Evolutionary conservation across 2,888 invertebrate species (phyloP), one percentile per base, ranked within the genome.

Genomic region (Mimumesa dahlbomi): DNA sequence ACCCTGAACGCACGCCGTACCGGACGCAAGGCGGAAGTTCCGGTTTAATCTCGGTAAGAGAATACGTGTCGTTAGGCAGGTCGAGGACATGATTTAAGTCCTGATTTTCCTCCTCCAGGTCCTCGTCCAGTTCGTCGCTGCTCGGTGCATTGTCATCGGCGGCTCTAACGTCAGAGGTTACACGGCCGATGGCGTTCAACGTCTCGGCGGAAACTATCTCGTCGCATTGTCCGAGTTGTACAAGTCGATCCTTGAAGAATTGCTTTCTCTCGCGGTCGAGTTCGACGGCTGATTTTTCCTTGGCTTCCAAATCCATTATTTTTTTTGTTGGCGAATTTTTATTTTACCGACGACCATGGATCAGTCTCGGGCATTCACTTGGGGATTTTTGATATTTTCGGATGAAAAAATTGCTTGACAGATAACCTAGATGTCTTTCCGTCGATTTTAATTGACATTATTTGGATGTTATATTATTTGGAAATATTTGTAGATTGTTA

Each of bases 1-100:
- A 42, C 0, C 89, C 89, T 0, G 88, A 84, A 2, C 85, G 84
- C 7, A 87, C 68, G 2, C 84, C 83, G 18, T 84, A 88, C 52
- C 85, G 84, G 0, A 85, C 61, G 36, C 84, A 84, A 14, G 70
- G 9, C 13, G 85, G 84, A 42, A 88, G 69, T 7, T 83, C 77
- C 0, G 86, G 78, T 36, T 74, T 74, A 40, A 87, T 82, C 75
- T 77, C 79, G 0, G 85, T 85, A 19, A 85, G 71, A 4, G 85
- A 88, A 62, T 86, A 82, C 11, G 84, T 86, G 34, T 86, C 85
- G 7, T 81, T 71, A 0, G 87, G 84, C n/a, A 89, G 50, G 38
- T 82, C 73, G 2, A 87, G 79, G 22, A 76, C 46, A 2, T 77
- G 59, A 19, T 79, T 84, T 2, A 89, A 59, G 16, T 82, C 82